phyloP scores from a whole-genome alignment of 2,888 invertebrate species.

The Acronicta aceris region DNA sequence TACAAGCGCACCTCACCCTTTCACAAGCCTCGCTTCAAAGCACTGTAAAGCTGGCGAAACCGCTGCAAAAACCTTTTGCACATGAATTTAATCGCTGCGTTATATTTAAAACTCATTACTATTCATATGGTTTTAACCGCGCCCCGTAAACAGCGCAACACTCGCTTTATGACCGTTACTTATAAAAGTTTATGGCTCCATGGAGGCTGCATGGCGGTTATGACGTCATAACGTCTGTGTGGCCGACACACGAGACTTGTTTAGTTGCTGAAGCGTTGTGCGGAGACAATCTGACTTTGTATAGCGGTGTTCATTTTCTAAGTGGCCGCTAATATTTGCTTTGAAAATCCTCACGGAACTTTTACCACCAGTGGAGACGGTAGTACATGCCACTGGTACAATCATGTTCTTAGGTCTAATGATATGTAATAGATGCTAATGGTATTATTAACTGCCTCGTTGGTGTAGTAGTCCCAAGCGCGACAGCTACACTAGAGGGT shows the following conservation, averaged over 20 bases:
- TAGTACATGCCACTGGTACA: too few species aligned
- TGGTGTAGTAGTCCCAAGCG: too few species aligned
- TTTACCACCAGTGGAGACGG: too few species aligned
- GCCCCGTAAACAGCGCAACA: conserved; percentile 3
- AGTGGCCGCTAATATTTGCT: neutral
- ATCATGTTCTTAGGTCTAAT: too few species aligned
- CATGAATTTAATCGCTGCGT: conserved; percentile 1
- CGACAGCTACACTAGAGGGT: too few species aligned
- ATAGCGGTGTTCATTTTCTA: neutral
- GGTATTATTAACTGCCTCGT: too few species aligned
- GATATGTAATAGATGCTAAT: too few species aligned
- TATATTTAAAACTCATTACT: conserved; percentile 43
- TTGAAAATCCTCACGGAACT: too few species aligned
- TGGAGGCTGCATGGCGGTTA: conserved; percentile 14
- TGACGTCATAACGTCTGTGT: conserved; percentile 23
- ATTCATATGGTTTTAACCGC: conserved; percentile 26
- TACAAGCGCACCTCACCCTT: neutral
- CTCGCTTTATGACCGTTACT: conserved; percentile 34
- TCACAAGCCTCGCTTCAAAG: conserved; percentile 11
- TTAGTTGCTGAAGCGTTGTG: neutral
- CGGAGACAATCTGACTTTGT: neutral
- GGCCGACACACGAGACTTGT: neutral
- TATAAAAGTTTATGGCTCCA: conserved; percentile 32
- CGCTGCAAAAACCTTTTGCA: conserved; percentile 5
- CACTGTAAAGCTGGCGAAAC: conserved; percentile 6